Base-by-base conservation (phyloP, 1,140 invertebrate species). In the Homarus americanus region DNA sequence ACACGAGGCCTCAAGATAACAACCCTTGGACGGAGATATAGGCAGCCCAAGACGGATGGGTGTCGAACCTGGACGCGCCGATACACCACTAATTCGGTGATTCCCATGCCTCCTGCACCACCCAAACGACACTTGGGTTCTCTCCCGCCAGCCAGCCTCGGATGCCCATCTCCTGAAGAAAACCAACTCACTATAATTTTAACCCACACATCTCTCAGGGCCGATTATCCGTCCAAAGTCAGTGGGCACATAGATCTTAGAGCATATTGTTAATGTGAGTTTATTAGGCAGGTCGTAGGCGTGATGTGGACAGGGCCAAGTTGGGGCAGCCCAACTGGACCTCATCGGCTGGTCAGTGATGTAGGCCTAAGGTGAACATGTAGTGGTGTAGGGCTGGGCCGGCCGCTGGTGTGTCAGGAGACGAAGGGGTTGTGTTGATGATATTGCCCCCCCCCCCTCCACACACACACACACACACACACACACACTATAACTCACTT, bases 1-100 rank as follows among this genome's bases (percentile, higher is more conserved):
- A 87, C 86, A 88, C 9, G 75, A 58, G 15, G 58, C 58, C 28
- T n/a, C 17, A 2, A 72, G 86, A 88, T 88, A 88, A 80, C 75
- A 82, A 28, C 44, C 40, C 49, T 15, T 28, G 17, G 36, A n/a
- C 36, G 36, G 53, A 66, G 76, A 79, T 79, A 80, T n/a, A 72
- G 75, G 69, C 32, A 82, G 28, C 75, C 58, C 53, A 88, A 88
- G 86, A 88, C 76, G 86, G 76, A 88, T 88, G 86, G 86, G 5
- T 88, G 86, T 88, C 86, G 86, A 88, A 88, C 78, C 40, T 69
- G 34, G 76, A 38, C 76, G 53, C 78, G 73, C 58, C 44, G 76
- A 88, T 88, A 88, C 24, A 20, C 17, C 20, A 49, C 53, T 87
- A 88, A 88, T 88, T 66, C 86, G 86, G 86, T 82, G 76, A 88